Conservation (phyloP, 2,888 invertebrate species). For the Caenorhabditis imperialis region DNA sequence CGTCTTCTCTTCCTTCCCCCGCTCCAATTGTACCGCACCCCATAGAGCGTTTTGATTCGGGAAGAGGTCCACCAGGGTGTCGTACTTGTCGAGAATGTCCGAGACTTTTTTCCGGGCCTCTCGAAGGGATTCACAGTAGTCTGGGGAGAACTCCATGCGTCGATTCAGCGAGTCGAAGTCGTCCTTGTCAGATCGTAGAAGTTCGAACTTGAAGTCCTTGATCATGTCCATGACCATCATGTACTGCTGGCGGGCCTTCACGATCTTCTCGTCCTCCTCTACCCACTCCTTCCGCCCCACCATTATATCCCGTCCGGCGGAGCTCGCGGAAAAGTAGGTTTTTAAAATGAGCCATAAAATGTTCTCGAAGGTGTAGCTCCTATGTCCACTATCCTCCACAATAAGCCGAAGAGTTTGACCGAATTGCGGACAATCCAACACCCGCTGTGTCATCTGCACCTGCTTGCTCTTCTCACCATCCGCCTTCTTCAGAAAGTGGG, state of each 20-base stretch:
- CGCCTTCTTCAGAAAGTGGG: slow-evolving; percentile 39
- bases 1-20: slow-evolving; percentile 20
- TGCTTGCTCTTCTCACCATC: slow-evolving; percentile 40
- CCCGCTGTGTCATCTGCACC: slow-evolving; percentile 26
- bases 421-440: slow-evolving; percentile 42
- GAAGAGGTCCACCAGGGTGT: slow-evolving; percentile 35
- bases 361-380: slow-evolving; percentile 65
- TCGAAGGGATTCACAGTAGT: slow-evolving; percentile 42
- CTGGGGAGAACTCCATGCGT: slow-evolving; percentile 36
- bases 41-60: slow-evolving; percentile 30
- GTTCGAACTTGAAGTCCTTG: slow-evolving; percentile 33
- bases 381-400: slow-evolving; percentile 61
- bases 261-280: slow-evolving; percentile 44
- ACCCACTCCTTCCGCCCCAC: slow-evolving; percentile 43
- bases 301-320: slow-evolving; percentile 29
- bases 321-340: slow-evolving; percentile 64
- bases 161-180: slow-evolving; percentile 36
- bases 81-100: slow-evolving; percentile 43
- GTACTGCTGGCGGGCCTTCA: slow-evolving; percentile 26
- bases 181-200: slow-evolving; percentile 5
- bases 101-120: slow-evolving; percentile 25
- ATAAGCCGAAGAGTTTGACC: slow-evolving; percentile 60
- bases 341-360: slow-evolving; percentile 73
- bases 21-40: slow-evolving; percentile 21
- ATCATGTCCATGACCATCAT: slow-evolving; percentile 46